These are phyloP conservation scores for Drosophila recens DNA, from an alignment of 2,888 invertebrate species.

Conservation along the genomic window DNA sequence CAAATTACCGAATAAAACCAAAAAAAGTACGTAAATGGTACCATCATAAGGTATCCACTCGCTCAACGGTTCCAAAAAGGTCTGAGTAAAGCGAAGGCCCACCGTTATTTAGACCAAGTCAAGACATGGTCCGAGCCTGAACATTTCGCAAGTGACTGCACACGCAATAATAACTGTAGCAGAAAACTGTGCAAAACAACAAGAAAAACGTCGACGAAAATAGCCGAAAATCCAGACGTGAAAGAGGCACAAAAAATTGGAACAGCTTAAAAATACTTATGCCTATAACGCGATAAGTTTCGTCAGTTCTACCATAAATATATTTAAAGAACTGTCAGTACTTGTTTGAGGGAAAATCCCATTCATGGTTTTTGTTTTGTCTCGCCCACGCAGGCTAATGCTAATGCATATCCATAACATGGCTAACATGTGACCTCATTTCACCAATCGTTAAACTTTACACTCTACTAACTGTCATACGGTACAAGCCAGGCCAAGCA, in stretches of 20 bases:
- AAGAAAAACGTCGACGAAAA: conserved; percentile 3
- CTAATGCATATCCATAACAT: conserved; percentile 27
- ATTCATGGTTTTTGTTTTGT: conserved; percentile 8
- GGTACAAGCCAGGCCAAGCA: conserved; percentile 52
- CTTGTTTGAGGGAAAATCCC: conserved; percentile 11
- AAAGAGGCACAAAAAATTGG: conserved; percentile 27
- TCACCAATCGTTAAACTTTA: conserved; percentile 79
- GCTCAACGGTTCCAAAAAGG: conserved; percentile 40
- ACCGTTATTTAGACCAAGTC: conserved; percentile 62
- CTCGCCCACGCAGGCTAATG: conserved; percentile 30
- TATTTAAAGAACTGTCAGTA: conserved; percentile 3
- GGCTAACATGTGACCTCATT: conserved; percentile 70
- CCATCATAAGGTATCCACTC: conserved; percentile 10
- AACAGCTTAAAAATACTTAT: conserved; percentile 30
- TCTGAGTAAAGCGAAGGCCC: conserved; percentile 53
- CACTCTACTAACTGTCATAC: conserved; percentile 75
- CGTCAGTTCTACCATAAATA: neutral
- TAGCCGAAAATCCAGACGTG: conserved; percentile 32
- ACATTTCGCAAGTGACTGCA: conserved; percentile 64
- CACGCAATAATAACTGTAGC: conserved; percentile 72
- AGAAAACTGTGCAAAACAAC: conserved; percentile 51
- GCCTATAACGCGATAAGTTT: neutral
- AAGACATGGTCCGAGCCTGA: conserved; percentile 31
- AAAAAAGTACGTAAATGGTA: conserved; percentile 23
- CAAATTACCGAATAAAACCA: conserved; percentile 33